Percentiles rank a stretch among this genome's conserved stretches.
phyloP scores from a whole-genome alignment of 2,797 vertebrate species.

The Poecilia gillii region DNA sequence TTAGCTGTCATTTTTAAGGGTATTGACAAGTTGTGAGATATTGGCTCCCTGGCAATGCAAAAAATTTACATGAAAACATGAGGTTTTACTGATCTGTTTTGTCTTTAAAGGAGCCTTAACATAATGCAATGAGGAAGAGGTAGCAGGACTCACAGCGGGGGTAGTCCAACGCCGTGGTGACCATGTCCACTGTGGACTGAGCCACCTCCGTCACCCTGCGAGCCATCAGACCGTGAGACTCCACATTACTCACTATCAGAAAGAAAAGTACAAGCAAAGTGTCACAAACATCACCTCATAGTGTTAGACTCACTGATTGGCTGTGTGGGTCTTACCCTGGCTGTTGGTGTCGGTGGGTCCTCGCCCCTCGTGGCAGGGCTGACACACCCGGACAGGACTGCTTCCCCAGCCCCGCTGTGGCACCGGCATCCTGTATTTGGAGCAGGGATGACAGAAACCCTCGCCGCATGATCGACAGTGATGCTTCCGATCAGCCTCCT shows the following conservation, averaged over 20 bases:
- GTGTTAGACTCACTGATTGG: neutral
- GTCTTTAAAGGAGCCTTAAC: neutral
- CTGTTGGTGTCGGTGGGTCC: conserved; percentile 60
- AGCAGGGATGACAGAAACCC: conserved; percentile 87
- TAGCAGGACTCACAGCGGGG: conserved; percentile 81
- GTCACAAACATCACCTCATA: neutral
- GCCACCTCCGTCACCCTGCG: conserved; percentile 85
- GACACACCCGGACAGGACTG: conserved; percentile 82
- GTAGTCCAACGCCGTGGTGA: conserved; percentile 84
- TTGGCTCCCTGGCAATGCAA: neutral
- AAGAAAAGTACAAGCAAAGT: neutral
- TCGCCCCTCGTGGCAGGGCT: conserved; percentile 78
- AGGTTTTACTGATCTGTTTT: neutral
- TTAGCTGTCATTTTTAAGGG: neutral
- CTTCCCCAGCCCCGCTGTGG: conserved; percentile 86
- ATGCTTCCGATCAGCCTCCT: conserved; percentile 84
- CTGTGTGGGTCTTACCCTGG: conserved; percentile 68
- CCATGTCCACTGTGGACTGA: conserved; percentile 83
- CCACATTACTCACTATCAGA: conserved; percentile 69
- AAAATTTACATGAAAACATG: neutral
- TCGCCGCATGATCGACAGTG: conserved; percentile 87
- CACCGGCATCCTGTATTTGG: conserved; percentile 84
- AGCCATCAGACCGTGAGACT: conserved; percentile 81
- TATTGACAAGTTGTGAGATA: neutral
- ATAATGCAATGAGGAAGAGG: neutral